phyloP scores from a whole-genome alignment of 2,113 vertebrate genomes.

The Dromas ardeola region DNA sequence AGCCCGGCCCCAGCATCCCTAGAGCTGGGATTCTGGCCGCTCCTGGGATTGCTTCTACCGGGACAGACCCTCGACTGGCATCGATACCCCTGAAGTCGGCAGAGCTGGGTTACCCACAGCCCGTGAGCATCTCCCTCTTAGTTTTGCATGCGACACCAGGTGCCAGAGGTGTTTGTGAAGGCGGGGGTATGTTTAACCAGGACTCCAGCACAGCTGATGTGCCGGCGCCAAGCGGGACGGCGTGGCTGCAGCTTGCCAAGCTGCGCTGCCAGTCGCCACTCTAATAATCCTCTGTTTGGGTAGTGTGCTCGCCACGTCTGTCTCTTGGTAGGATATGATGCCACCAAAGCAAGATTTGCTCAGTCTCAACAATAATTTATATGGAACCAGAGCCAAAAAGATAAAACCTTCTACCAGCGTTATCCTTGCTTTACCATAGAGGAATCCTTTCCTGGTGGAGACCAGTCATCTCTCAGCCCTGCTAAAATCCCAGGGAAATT shows the following conservation, averaged over 20 bases:
- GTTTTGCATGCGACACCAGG: fast-evolving
- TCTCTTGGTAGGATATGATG: fast-evolving
- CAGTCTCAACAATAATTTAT: neutral
- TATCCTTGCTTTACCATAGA: neutral
- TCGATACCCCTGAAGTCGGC: fast-evolving
- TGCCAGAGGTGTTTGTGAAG: neutral
- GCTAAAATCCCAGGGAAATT: neutral
- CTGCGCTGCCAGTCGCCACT: fast-evolving
- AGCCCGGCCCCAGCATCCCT: neutral
- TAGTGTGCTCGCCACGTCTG: neutral
- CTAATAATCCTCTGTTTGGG: neutral
- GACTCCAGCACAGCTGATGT: neutral
- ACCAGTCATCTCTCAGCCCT: neutral
- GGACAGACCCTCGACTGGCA: neutral
- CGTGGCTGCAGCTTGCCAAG: too few relatives aligned
- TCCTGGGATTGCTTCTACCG: neutral
- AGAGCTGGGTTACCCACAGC: neutral
- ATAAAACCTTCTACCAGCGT: neutral
- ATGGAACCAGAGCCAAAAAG: neutral
- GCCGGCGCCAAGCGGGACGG: fast-evolving
- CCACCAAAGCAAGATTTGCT: neutral
- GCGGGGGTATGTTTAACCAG: fast-evolving
- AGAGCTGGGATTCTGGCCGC: neutral
- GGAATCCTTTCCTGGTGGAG: neutral
- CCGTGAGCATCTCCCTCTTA: fast-evolving